Conservation (phyloP, 2,113 vertebrate species). For the Bubo bubo region DNA sequence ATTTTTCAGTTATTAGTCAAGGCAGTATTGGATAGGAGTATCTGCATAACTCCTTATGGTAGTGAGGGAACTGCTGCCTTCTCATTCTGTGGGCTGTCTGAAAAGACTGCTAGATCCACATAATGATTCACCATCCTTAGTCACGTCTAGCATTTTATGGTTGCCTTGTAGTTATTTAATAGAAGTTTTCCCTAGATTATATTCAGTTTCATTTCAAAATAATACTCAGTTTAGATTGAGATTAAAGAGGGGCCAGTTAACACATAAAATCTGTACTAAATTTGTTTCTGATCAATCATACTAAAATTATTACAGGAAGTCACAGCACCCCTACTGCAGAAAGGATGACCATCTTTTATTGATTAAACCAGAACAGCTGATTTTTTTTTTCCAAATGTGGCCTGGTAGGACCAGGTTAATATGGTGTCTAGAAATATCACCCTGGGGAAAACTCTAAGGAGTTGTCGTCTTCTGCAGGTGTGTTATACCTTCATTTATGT, state of each 20-base stretch:
- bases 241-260: not conserved
- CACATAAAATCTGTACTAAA: not conserved
- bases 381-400: not conserved
- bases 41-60: not conserved
- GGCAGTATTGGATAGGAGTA: not conserved
- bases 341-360: not conserved
- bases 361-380: not conserved
- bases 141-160: fast-evolving
- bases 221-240: not conserved
- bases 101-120: not conserved
- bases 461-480: not conserved
- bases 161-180: not conserved
- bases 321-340: not conserved
- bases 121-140: not conserved
- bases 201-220: not conserved
- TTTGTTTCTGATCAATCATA: not conserved
- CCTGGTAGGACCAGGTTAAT: not conserved
- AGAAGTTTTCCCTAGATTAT: not conserved
- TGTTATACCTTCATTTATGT: not conserved
- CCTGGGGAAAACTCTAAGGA: not conserved
- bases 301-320: not conserved
- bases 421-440: not conserved
- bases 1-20: not conserved
- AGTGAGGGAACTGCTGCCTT: not conserved
- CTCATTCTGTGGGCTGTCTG: not conserved